phyloP scores from a whole-genome alignment of 2,113 vertebrate species.

The Candoia aspera region DNA sequence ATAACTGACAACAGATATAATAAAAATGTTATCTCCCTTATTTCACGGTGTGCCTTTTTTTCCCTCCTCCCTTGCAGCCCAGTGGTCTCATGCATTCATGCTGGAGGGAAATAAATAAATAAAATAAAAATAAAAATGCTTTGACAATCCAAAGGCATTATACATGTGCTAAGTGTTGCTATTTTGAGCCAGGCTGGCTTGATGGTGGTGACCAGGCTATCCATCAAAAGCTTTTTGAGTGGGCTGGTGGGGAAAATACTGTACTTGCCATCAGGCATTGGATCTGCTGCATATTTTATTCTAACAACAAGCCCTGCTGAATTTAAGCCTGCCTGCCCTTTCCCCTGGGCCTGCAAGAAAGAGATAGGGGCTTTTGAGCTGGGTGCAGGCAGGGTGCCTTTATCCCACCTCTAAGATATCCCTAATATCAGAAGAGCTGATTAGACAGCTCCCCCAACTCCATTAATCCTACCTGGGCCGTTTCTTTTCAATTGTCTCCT shows the following conservation, averaged over 20 bases:
- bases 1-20: neutral
- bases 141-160: neutral
- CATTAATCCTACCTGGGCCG: constrained; percentile 15
- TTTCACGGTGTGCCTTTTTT: neutral
- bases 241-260: neutral
- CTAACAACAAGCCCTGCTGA: neutral
- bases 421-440: constrained; percentile 1
- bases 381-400: neutral
- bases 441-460: constrained; percentile 28
- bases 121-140: neutral
- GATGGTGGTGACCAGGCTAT: neutral
- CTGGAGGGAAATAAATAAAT: neutral
- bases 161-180: neutral
- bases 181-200: neutral
- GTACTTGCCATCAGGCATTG: fast-evolving
- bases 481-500: constrained; percentile 22
- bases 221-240: neutral
- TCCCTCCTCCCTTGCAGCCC: neutral
- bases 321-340: neutral
- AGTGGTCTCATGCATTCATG: neutral
- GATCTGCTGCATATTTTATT: neutral
- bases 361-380: constrained; percentile 33
- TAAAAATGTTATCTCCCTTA: neutral
- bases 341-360: neutral
- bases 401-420: constrained; percentile 30